These are phyloP conservation scores for Agelas oroides DNA, from an alignment of 37 sponge, comb jelly and placozoan genomes.

Conservation along the genomic window DNA sequence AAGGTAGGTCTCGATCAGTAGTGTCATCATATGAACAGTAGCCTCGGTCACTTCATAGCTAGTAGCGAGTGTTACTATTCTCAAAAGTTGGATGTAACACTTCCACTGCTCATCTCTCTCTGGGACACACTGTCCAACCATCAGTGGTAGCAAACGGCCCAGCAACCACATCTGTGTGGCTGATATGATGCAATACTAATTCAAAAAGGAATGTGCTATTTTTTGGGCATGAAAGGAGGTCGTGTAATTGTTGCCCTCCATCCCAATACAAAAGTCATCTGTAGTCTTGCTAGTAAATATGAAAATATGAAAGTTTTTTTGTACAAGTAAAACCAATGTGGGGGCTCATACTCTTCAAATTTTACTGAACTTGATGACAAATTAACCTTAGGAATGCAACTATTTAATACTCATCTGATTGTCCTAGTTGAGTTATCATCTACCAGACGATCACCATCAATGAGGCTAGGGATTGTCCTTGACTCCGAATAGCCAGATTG, in stretches of 20 bases:
- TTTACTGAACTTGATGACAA: too few species aligned
- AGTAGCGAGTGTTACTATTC: background rate
- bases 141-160: background rate
- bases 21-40: background rate
- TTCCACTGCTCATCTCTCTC: background rate
- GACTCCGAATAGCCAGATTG: constrained; percentile 5
- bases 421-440: background rate
- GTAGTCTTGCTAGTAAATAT: too few species aligned
- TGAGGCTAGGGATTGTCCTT: background rate
- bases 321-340: too few species aligned
- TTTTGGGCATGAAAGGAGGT: too few species aligned
- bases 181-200: too few species aligned
- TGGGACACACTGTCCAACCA: constrained; percentile 3
- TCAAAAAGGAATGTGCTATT: too few species aligned
- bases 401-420: too few species aligned
- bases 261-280: too few species aligned
- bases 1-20: constrained; percentile 2
- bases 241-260: too few species aligned
- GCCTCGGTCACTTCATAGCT: background rate
- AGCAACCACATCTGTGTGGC: constrained; percentile 9
- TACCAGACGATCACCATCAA: background rate
- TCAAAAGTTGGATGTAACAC: background rate
- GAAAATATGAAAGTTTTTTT: too few species aligned
- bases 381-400: too few species aligned
- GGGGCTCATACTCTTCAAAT: too few species aligned